A percentile compares a stretch with the other conserved stretches of the same genome.
phyloP scores from a whole-genome alignment of 2,113 vertebrate species.

The Osmerus mordax region DNA sequence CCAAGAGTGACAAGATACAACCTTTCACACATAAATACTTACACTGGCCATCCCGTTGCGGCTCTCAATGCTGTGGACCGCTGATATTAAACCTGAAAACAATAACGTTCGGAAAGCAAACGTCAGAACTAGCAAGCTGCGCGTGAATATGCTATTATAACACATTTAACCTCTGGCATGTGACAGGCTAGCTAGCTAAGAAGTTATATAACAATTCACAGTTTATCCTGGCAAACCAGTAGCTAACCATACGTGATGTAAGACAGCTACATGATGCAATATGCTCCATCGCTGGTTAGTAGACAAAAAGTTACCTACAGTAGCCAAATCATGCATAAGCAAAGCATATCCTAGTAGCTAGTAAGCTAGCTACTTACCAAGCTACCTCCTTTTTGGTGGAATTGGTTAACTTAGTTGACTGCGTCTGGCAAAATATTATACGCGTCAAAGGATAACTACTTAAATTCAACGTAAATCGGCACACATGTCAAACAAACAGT shows the following conservation, averaged over 20 bases:
- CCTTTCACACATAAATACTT: conserved; percentile 29
- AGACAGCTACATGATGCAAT: not conserved
- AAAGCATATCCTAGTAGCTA: too few species aligned
- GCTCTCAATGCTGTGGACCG: conserved; percentile 30
- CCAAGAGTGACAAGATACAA: too few species aligned
- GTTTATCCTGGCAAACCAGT: too few species aligned
- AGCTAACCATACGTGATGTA: too few species aligned
- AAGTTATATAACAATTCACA: too few species aligned
- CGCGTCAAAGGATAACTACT: not conserved
- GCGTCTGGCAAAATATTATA: not conserved
- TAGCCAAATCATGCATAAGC: too few species aligned
- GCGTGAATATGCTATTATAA: too few species aligned
- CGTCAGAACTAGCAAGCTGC: not conserved
- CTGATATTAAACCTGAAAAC: conserved; percentile 15
- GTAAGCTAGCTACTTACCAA: not conserved
- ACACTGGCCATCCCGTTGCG: conserved; percentile 63
- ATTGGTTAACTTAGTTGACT: not conserved
- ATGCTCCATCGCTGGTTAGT: not conserved
- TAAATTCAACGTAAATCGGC: not conserved
- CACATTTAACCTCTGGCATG: too few species aligned
- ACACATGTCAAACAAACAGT: not conserved
- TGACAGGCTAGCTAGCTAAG: not conserved
- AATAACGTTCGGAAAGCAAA: not conserved
- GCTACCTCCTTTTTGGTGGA: not conserved
- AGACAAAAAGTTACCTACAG: too few species aligned